Evolutionary conservation across 2,797 vertebrate species (phyloP).

Genomic region (Acipenser transmontanus): DNA sequence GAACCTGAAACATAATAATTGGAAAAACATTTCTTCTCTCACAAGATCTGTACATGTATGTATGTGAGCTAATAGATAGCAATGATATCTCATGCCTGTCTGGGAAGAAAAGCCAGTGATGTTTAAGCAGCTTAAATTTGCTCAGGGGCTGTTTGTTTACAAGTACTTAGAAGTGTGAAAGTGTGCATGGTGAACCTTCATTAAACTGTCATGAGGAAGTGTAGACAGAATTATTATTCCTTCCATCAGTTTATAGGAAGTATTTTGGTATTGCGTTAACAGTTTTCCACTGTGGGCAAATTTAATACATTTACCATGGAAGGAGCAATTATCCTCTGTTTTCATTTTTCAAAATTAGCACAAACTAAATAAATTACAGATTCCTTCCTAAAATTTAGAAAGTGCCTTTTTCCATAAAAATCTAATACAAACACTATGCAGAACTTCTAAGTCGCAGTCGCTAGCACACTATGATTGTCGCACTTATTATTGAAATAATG

Average conservation of each 20-base stretch:
- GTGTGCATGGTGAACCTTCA: conserved; percentile 32
- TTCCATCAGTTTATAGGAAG: conserved; percentile 27
- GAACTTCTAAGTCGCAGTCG: too few relatives aligned
- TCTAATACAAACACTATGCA: too few relatives aligned
- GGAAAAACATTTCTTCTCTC: not conserved
- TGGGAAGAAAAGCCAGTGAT: not conserved
- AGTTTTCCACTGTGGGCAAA: too few relatives aligned
- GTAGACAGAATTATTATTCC: conserved; percentile 16
- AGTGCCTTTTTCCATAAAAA: too few relatives aligned
- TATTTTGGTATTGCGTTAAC: not conserved
- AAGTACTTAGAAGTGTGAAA: conserved; percentile 15
- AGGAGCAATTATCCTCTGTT: too few relatives aligned
- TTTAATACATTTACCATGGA: too few relatives aligned
- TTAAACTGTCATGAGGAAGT: conserved; percentile 39
- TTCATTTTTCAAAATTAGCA: too few relatives aligned
- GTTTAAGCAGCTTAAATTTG: not conserved
- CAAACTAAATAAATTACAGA: too few relatives aligned
- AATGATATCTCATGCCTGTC: not conserved
- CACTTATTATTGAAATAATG: too few relatives aligned
- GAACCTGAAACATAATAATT: not conserved
- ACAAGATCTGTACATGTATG: not conserved
- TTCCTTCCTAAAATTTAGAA: too few relatives aligned
- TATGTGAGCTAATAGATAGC: not conserved
- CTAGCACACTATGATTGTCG: too few relatives aligned
- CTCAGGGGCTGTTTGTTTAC: conserved; percentile 15